phyloP scores from a whole-genome alignment of 1,140 invertebrate species.

The Drosophila nannoptera region DNA sequence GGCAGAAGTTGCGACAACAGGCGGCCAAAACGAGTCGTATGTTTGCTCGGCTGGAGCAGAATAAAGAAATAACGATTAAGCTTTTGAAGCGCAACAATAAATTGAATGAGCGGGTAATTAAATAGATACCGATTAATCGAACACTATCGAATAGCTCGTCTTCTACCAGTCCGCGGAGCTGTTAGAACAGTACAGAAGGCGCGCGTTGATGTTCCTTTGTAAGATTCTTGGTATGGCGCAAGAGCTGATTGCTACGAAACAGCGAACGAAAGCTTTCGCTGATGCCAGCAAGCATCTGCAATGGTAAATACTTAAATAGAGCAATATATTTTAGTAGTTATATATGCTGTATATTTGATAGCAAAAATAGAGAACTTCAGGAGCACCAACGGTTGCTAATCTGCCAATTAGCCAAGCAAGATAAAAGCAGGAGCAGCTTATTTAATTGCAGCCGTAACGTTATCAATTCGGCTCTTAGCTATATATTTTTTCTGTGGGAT shows the following conservation, averaged over 20 bases:
- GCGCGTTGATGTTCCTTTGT: conserved; percentile 12
- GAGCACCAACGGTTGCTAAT: background rate
- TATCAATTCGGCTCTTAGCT: background rate
- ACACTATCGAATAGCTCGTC: background rate
- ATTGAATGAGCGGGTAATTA: conserved; percentile 15
- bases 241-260: conserved; percentile 1
- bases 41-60: background rate
- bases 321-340: too few relatives aligned
- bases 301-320: conserved; percentile 5
- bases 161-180: background rate
- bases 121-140: background rate
- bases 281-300: conserved; percentile 1
- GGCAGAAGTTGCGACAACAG: background rate
- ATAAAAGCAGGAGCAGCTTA: background rate
- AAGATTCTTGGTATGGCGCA: conserved; percentile 2
- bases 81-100: conserved; percentile 6
- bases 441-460: background rate
- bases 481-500: conserved; percentile 16
- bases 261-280: background rate
- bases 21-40: background rate
- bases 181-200: conserved; percentile 6
- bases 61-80: background rate
- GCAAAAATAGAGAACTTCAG: conserved; percentile 2
- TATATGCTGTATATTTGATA: background rate
- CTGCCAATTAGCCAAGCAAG: background rate